Base-by-base conservation (phyloP, 1,140 invertebrate species). In the Brachionus plicatilis region DNA sequence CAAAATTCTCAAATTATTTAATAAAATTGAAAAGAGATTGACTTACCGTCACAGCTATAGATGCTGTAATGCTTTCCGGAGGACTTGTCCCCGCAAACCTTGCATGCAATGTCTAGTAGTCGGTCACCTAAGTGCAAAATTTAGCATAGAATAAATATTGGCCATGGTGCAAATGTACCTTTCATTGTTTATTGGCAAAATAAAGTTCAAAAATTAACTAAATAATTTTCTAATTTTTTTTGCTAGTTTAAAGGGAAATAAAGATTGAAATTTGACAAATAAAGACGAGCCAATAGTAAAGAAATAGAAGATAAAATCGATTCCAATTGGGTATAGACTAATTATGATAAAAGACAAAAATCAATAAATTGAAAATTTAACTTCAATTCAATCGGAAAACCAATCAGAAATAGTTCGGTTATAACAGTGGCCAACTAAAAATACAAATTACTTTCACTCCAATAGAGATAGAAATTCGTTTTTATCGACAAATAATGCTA, bases 1-100 rank as follows among this genome's bases (percentile, higher is more conserved):
- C 14, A 5, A 47, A 47, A 14, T 47, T 0, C 1, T 47, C 11
- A 47, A 47, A 14, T 12, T 12, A 47, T 47, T 37, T 6, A 37
- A 47, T 47, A 1, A 0, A 47, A 45, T 11, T n/a, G 3, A 60
- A 24, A 60, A 60, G 14, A 14, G 45, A 14, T 20, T 53, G n/a
- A 65, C 45, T 85, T 80, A 88, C 88, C 88, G 83, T 89, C 88
- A 88, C 95, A 96, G 86, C 93, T 94, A 12, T 93, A 92, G n/a
- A 96, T 95, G 1, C 95, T 95, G 88, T 96, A 96, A 89, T 96
- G 95, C 87, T 95, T 95, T 11, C 95, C 95, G 0, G 94, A 95
- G 14, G 95, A 95, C 89, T 95, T 94, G 90, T 96, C 95, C 0
- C 95, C 94, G 87, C 95, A 96, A 1, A 96, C 94, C 86, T 87